Percentiles rank a stretch among this genome's conserved stretches.
phyloP scores from a whole-genome alignment of 2,113 vertebrate genomes.

The Macrotus californicus region DNA sequence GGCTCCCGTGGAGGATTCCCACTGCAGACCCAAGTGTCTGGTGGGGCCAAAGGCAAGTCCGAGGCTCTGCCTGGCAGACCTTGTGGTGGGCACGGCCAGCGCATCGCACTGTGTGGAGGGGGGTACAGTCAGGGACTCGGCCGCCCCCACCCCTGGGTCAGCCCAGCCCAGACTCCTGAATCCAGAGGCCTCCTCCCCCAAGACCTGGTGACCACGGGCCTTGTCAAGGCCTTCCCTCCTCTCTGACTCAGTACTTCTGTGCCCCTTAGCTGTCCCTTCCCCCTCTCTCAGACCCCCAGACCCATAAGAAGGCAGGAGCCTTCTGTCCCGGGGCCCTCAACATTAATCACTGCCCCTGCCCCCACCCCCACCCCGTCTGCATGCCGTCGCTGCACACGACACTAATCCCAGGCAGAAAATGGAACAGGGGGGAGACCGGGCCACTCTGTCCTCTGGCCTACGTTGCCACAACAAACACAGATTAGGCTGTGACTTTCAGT shows the following conservation, averaged over 20 bases:
- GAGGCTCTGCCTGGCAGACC: neutral
- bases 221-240: neutral
- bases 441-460: neutral
- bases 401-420: neutral
- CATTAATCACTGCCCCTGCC: neutral
- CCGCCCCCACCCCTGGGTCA: neutral
- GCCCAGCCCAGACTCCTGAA: neutral
- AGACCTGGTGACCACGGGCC: neutral
- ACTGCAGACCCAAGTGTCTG: neutral
- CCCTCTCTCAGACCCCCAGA: neutral
- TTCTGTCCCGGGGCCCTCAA: neutral
- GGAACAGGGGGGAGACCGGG: neutral
- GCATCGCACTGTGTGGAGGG: neutral
- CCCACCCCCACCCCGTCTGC: no score
- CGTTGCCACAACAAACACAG: neutral
- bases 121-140: neutral
- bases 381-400: neutral
- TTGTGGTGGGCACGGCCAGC: neutral
- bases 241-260: neutral
- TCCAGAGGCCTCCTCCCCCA: neutral
- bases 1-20: neutral
- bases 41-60: neutral
- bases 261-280: neutral
- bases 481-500: neutral
- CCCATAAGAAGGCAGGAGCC: neutral